A percentile compares a stretch with the other conserved stretches of the same genome.
Evolutionary conservation across 2,888 invertebrate species (phyloP).

Genomic region (Sesia bembeciformis): DNA sequence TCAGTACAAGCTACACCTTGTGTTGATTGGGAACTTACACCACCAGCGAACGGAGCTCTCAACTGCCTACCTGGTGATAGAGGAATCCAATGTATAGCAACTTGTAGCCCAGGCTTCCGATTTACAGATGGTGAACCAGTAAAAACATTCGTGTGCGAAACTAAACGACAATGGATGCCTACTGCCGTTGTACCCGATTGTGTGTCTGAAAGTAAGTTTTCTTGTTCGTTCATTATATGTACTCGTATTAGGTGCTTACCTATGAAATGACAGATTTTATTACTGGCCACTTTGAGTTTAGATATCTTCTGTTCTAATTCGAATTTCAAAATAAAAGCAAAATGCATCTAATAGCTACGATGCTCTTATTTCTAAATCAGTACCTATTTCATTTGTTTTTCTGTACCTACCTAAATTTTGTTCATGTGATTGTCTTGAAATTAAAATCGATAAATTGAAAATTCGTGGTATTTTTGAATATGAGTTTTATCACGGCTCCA

Average conservation of each 20-base stretch:
- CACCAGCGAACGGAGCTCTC: slow-evolving; percentile 90
- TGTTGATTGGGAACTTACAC: slow-evolving; percentile 93
- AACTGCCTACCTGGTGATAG: slow-evolving; percentile 89
- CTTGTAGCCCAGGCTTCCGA: slow-evolving; percentile 90
- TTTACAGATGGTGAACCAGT: slow-evolving; percentile 93
- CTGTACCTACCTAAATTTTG: no score
- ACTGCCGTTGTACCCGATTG: slow-evolving; percentile 94
- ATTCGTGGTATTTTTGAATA: no score
- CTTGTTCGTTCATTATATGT: neutral
- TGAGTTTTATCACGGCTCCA: no score
- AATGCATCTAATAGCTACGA: no score
- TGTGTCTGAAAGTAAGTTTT: slow-evolving; percentile 87
- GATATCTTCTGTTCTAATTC: no score
- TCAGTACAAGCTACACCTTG: slow-evolving; percentile 95
- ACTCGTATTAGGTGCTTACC: no score
- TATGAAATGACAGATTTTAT: neutral
- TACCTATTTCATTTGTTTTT: no score
- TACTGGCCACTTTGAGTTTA: no score
- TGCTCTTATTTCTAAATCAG: no score
- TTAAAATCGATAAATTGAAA: no score
- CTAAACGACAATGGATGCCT: slow-evolving; percentile 88
- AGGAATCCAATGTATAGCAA: slow-evolving; percentile 91
- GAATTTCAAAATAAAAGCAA: no score
- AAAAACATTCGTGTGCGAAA: slow-evolving; percentile 90
- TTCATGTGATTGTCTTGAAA: no score